phyloP scores from a whole-genome alignment of 2,113 vertebrate genomes.

The Solea solea region DNA sequence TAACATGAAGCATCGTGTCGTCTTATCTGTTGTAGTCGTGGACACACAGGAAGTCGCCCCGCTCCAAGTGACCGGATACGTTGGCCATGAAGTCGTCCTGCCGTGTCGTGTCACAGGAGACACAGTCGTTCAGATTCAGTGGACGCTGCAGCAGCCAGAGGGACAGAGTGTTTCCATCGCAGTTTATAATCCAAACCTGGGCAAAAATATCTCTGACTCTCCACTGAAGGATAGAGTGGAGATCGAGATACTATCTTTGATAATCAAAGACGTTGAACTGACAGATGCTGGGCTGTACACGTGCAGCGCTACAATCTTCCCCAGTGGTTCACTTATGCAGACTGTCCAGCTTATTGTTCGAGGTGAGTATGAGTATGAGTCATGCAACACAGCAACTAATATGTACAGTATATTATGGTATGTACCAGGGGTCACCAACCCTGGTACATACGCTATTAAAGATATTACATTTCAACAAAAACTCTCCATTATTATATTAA shows the following conservation, averaged over 20 bases:
- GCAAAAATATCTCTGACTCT: conserved; percentile 24
- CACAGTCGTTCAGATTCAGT: conserved; percentile 36
- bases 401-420: too few relatives aligned
- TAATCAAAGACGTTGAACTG: conserved; percentile 58
- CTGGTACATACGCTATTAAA: too few relatives aligned
- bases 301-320: conserved; percentile 75
- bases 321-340: conserved; percentile 61
- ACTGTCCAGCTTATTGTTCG: conserved; percentile 65
- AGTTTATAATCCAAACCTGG: not conserved
- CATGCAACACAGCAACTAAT: not conserved
- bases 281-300: conserved; percentile 78
- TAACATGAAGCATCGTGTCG: not conserved
- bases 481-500: too few relatives aligned
- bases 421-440: too few relatives aligned
- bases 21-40: conserved; percentile 27
- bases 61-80: conserved; percentile 60
- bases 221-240: conserved; percentile 49
- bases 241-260: conserved; percentile 61
- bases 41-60: conserved; percentile 42
- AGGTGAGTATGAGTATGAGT: conserved; percentile 78
- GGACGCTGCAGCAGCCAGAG: conserved; percentile 44
- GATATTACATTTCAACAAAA: too few relatives aligned
- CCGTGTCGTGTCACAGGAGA: conserved; percentile 41
- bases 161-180: conserved; percentile 36
- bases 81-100: conserved; percentile 69